Percentiles rank a stretch among this genome's conserved stretches.
These are phyloP conservation scores for Trissolcus basalis DNA, from an alignment of 1,140 invertebrate species.

Conservation along the genomic window DNA sequence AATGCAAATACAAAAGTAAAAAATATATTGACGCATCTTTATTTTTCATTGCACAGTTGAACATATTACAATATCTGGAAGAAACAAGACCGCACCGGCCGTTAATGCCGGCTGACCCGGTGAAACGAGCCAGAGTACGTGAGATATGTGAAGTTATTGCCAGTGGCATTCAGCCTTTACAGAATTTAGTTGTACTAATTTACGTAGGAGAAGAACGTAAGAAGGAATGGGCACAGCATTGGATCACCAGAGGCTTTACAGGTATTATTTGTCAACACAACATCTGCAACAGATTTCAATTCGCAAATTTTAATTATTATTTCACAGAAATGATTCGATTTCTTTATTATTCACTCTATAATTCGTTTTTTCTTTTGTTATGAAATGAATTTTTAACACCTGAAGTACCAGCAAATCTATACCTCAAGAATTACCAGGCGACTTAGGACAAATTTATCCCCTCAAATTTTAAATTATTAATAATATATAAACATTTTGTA, in stretches of 20 bases:
- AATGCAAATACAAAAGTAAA: constrained; percentile 45
- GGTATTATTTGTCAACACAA: constrained; percentile 73
- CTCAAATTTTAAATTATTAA: too few relatives aligned
- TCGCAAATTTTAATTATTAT: constrained; percentile 36
- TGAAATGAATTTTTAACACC: too few relatives aligned
- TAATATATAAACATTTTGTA: too few relatives aligned
- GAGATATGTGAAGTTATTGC: constrained; percentile 89
- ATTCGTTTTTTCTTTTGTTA: too few relatives aligned
- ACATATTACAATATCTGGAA: constrained; percentile 97
- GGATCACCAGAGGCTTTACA: constrained; percentile 91
- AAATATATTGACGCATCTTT: constrained; percentile 18
- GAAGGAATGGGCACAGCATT: constrained; percentile 94
- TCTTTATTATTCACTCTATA: too few relatives aligned
- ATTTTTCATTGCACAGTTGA: constrained; percentile 76
- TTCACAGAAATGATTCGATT: background rate
- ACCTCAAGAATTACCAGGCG: too few relatives aligned
- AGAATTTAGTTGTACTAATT: constrained; percentile 92
- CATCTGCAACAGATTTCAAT: constrained; percentile 53
- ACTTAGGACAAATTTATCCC: too few relatives aligned
- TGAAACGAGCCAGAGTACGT: constrained; percentile 85
- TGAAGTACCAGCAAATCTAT: too few relatives aligned
- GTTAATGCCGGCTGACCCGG: constrained; percentile 90
- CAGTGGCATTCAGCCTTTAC: constrained; percentile 95
- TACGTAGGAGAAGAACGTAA: constrained; percentile 90
- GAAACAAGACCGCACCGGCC: constrained; percentile 90